Evolutionary conservation across 2,888 invertebrate species (phyloP).

Genomic region (Drosophila borealis): DNA sequence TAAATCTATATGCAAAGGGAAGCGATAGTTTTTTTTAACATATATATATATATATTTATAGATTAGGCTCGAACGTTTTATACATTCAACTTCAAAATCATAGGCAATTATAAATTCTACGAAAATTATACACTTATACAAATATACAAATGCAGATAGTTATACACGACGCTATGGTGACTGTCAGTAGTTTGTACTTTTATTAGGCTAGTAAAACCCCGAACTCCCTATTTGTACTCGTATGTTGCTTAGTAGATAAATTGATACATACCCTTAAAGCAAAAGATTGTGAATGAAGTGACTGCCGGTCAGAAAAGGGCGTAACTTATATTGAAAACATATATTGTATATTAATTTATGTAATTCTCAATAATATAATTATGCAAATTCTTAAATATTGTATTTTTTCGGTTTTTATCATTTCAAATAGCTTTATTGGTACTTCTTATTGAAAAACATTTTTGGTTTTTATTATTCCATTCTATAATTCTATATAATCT

Average conservation of each 20-base stretch:
- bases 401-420: slow-evolving; percentile 43
- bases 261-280: slow-evolving; percentile 45
- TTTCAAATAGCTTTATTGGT: slow-evolving; percentile 22
- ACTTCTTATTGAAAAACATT: slow-evolving; percentile 13
- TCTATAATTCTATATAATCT: background rate
- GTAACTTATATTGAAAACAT: slow-evolving; percentile 54
- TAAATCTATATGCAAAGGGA: slow-evolving; percentile 2
- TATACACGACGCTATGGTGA: slow-evolving; percentile 27
- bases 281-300: slow-evolving; percentile 67
- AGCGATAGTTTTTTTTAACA: slow-evolving; percentile 10
- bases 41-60: slow-evolving; percentile 13
- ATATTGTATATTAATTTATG: slow-evolving; percentile 66
- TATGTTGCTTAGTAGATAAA: slow-evolving; percentile 42
- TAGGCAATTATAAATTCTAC: slow-evolving; percentile 28
- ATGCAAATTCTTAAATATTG: slow-evolving; percentile 43
- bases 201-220: slow-evolving; percentile 42
- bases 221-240: slow-evolving; percentile 18
- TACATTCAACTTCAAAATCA: slow-evolving; percentile 20
- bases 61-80: slow-evolving; percentile 32
- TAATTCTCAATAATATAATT: slow-evolving; percentile 67
- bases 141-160: slow-evolving; percentile 18
- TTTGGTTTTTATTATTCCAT: slow-evolving; percentile 6
- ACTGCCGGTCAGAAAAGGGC: slow-evolving; percentile 78
- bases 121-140: slow-evolving; percentile 11
- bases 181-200: slow-evolving; percentile 43